Evolutionary conservation across 35 echinoderm and acorn worm species (phyloP), one percentile per base, ranked within the genome.

Genomic region (Apostichopus californicus): DNA sequence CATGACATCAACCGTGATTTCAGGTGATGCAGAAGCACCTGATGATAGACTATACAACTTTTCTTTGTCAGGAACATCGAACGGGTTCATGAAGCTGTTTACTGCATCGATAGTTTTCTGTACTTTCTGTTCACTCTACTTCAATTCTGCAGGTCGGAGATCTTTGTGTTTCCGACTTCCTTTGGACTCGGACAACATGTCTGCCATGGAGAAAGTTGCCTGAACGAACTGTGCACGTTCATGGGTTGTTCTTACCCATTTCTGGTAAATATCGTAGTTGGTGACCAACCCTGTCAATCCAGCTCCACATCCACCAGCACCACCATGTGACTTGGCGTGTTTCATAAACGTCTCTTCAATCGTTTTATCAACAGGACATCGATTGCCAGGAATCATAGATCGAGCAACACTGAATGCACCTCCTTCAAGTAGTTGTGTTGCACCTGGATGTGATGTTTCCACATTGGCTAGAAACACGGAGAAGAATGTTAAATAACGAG

Each of bases 271-370:
- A 26, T 21, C 55, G 24, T 83, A 92, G 57, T 94, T 94, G 8
- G 9, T 89, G 9, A 92, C 13, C 12, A 96, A 18, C 12, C 95
- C 93, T n/a, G 95, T 73, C 56, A 96, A 25, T 87, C 92, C 90
- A 77, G 59, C 91, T 63, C 91, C 91, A 91, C 88, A 66, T 14
- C 89, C 78, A 71, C 94, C 91, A 46, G 81, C 23, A 52, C 90
- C 90, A 87, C 86, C 65, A 89, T 56, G 80, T 55, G 95, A 91
- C 24, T 96, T 94, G 1, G 94, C 93, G 87, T 85, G 84, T 77
- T 92, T 92, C 93, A 96, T 96, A 60, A 94, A 96, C 9, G 95
- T 96, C 34, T 96, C 95, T 21, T 96, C 93, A 17, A 96, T 96
- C 1, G 95, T 96, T 66, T 96, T 96, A 58, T 96, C 95, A 9